phyloP scores from a whole-genome alignment of 2,888 invertebrate species.

The Lordiphosa fenestrarum region DNA sequence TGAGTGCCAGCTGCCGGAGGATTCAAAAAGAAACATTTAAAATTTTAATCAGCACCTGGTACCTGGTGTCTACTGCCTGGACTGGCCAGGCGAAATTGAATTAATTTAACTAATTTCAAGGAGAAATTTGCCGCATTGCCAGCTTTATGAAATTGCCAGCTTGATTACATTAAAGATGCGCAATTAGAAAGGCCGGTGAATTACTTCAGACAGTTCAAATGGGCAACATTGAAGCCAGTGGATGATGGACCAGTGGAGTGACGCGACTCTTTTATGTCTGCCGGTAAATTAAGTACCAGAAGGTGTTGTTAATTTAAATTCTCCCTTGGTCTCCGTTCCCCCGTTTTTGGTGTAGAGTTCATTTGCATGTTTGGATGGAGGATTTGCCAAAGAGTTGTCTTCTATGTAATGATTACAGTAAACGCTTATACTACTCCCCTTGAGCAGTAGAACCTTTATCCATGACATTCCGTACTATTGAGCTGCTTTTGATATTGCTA shows the following conservation, averaged over 20 bases:
- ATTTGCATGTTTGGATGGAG: constrained; percentile 22
- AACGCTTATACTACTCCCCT: no score
- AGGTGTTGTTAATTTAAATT: constrained; percentile 44
- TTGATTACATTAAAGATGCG: constrained; percentile 70
- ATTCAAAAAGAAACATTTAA: constrained; percentile 21
- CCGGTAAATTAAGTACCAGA: constrained; percentile 48
- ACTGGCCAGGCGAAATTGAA: constrained; percentile 48
- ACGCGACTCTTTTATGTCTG: constrained; percentile 6
- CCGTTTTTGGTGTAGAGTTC: neutral
- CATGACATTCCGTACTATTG: no score
- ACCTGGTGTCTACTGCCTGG: constrained; percentile 21
- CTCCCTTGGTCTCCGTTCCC: neutral
- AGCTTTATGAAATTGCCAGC: constrained; percentile 8
- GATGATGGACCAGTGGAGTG: neutral
- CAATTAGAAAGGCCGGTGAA: constrained; percentile 38
- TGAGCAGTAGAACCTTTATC: no score
- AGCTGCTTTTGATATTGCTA: no score
- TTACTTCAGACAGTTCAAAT: constrained; percentile 21
- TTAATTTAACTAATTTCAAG: constrained; percentile 63
- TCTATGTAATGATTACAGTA: constrained; percentile 7
- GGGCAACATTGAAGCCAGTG: constrained; percentile 15
- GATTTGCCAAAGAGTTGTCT: constrained; percentile 19
- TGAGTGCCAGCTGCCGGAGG: constrained; percentile 21
- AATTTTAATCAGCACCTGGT: constrained; percentile 49
- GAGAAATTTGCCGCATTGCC: constrained; percentile 62